Percentiles rank a stretch among this genome's conserved stretches.
Evolutionary conservation across 2,113 vertebrate species (phyloP).

Genomic region (Motacilla alba): DNA sequence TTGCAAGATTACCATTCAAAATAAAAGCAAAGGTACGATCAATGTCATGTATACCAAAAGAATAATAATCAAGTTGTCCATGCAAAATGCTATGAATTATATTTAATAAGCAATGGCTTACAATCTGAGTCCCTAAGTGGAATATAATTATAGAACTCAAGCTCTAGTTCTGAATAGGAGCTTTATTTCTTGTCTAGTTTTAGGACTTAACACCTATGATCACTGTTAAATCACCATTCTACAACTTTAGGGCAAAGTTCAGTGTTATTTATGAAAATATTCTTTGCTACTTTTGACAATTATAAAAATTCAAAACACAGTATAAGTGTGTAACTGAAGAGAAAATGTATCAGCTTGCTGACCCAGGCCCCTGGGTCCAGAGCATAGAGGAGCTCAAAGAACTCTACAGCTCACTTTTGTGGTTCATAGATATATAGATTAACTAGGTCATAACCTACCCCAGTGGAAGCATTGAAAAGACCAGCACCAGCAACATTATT

Average conservation of each 20-base stretch:
- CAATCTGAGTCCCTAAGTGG: not conserved
- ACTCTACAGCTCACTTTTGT: not conserved
- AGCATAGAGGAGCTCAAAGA: not conserved
- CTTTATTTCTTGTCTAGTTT: not conserved
- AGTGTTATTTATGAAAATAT: not conserved
- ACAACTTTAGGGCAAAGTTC: not conserved
- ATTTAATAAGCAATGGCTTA: slow-evolving; percentile 26
- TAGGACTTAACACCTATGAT: not conserved
- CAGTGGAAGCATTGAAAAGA: not conserved
- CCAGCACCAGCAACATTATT: not conserved
- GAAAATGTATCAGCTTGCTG: not conserved
- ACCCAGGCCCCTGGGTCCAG: not conserved
- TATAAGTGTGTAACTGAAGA: not conserved
- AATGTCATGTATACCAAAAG: slow-evolving; percentile 30
- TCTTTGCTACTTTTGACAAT: not conserved
- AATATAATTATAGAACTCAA: not conserved
- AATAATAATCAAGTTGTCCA: slow-evolving; percentile 7
- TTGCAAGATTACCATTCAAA: not conserved
- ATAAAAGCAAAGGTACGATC: slow-evolving; percentile 42
- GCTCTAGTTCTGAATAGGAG: not conserved
- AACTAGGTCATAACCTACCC: not conserved
- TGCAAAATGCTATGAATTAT: slow-evolving; percentile 15
- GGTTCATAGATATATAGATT: not conserved
- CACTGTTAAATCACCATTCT: not conserved
- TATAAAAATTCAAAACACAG: not conserved